Evolutionary conservation across 2,888 invertebrate species (phyloP).

Genomic region (Physocephala rufipes): DNA sequence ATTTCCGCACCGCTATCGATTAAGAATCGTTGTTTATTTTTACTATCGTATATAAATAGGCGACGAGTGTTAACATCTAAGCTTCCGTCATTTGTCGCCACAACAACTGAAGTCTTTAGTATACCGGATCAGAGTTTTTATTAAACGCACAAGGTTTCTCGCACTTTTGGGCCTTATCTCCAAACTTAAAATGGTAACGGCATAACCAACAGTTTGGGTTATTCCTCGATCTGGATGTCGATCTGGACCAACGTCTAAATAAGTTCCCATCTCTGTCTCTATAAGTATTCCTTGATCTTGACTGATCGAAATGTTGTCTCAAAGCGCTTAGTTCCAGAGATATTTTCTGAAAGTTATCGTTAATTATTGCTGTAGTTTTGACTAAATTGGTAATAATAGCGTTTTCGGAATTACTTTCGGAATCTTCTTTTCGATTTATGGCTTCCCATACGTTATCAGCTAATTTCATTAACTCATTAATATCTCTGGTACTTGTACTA

Average conservation of each 20-base stretch:
- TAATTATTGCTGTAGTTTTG: no score
- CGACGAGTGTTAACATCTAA: not conserved
- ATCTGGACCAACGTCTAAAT: no score
- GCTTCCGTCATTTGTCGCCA: not conserved
- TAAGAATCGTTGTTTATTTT: not conserved
- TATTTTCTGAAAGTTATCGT: no score
- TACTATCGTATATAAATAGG: not conserved
- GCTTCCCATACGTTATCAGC: not conserved
- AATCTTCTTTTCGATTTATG: not conserved
- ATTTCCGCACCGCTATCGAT: slow-evolving; percentile 18
- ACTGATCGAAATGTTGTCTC: no score
- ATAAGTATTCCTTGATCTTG: no score
- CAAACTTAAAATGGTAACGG: not conserved
- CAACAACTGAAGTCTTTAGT: not conserved
- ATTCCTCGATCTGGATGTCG: no score
- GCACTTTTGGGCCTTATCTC: not conserved
- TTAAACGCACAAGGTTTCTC: not conserved
- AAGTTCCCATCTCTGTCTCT: no score
- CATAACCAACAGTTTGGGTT: not conserved
- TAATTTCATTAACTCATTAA: not conserved
- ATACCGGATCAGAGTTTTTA: not conserved
- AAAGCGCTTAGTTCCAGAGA: no score
- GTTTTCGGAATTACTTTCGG: not conserved
- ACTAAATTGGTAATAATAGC: not conserved
- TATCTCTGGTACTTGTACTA: not conserved